These are phyloP conservation scores for Alethe castanea DNA, from an alignment of 2,113 vertebrate species.

Conservation along the genomic window DNA sequence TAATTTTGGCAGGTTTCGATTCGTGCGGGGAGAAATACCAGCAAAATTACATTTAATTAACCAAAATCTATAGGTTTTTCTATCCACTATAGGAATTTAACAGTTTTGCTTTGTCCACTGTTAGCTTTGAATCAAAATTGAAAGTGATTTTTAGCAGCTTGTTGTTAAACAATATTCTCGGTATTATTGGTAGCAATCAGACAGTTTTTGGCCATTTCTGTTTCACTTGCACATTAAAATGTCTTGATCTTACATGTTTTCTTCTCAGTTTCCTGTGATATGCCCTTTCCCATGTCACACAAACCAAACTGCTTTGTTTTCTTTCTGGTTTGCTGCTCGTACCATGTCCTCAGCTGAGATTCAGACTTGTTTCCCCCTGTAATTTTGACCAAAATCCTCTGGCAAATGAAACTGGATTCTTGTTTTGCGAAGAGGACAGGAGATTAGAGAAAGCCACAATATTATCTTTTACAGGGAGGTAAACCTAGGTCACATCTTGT, in stretches of 20 bases:
- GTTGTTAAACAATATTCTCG: background rate
- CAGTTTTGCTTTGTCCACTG: background rate
- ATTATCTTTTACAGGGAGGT: background rate
- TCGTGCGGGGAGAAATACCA: background rate
- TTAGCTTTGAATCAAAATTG: background rate
- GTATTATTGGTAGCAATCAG: background rate
- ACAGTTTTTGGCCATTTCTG: background rate
- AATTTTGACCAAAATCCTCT: constrained; percentile 32
- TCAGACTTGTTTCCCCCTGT: background rate
- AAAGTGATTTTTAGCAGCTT: background rate
- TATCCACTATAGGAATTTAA: background rate
- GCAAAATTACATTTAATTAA: background rate
- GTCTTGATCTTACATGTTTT: background rate
- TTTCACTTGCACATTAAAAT: background rate
- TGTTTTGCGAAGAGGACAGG: background rate
- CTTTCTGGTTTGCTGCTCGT: background rate
- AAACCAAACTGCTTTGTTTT: constrained; percentile 8
- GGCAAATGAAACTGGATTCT: background rate
- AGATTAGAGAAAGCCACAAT: background rate
- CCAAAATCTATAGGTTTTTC: background rate
- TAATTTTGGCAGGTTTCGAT: background rate
- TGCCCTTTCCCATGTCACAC: background rate
- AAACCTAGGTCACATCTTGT: background rate
- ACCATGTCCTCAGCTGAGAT: background rate
- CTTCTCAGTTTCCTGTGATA: background rate